phyloP scores from a whole-genome alignment of 2,797 vertebrate genomes.

The Myripristis jacobus region DNA sequence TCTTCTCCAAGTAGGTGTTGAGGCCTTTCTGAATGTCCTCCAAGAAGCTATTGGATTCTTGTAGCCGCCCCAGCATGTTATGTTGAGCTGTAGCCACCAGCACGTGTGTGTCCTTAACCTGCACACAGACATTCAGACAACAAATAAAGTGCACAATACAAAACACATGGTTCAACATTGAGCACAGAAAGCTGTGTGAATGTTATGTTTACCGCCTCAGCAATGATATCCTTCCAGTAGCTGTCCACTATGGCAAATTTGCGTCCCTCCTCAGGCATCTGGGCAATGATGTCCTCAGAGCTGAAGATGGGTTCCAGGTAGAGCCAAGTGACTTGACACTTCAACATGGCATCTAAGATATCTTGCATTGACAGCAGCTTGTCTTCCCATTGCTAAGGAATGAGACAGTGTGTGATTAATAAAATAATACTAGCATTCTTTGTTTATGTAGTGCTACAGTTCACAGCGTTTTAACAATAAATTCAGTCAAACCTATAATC shows the following conservation, averaged over 20 bases:
- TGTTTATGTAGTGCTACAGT: too few species aligned
- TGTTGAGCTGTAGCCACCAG: constrained; percentile 89
- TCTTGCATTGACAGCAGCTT: constrained; percentile 91
- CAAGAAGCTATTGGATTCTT: constrained; percentile 88
- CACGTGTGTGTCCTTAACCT: constrained; percentile 89
- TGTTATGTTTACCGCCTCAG: constrained; percentile 82
- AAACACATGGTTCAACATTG: not conserved
- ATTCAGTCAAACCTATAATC: constrained; percentile 1
- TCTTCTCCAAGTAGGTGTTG: constrained; percentile 92
- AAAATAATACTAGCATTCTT: not conserved
- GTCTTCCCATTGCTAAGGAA: constrained; percentile 89
- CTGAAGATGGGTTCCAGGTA: constrained; percentile 97
- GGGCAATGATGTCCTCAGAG: constrained; percentile 92
- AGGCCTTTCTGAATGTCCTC: constrained; percentile 93
- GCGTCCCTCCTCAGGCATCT: constrained; percentile 94
- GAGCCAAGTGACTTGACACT: constrained; percentile 92
- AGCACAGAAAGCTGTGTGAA: not conserved
- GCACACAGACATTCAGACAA: constrained; percentile 32
- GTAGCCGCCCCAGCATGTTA: constrained; percentile 88
- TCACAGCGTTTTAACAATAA: too few species aligned
- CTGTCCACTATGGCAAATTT: constrained; percentile 89
- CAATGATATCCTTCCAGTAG: constrained; percentile 90
- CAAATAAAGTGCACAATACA: not conserved
- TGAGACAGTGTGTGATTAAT: not conserved
- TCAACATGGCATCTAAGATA: constrained; percentile 90